Conservation (phyloP, 2,888 invertebrate species). For the Horisme vitalbata region DNA sequence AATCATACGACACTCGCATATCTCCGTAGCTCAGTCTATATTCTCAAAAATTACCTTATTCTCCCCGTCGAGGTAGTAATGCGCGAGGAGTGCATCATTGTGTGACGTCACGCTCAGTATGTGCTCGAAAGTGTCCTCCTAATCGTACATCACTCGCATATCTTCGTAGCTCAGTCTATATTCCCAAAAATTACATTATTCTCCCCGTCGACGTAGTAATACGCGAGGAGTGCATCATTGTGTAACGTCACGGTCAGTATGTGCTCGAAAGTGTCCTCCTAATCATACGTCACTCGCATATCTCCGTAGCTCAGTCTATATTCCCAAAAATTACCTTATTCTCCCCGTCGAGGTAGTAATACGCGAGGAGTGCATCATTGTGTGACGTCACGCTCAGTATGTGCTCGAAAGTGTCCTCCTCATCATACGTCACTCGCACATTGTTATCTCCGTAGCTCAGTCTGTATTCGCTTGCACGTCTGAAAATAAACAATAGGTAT, state of each 20-base stretch:
- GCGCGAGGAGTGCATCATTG: constrained; percentile 94
- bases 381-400: constrained; percentile 90
- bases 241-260: constrained; percentile 90
- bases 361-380: constrained; percentile 94
- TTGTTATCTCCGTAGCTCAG: constrained; percentile 67
- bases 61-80: constrained; percentile 94
- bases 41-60: constrained; percentile 60
- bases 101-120: constrained; percentile 90
- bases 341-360: constrained; percentile 94
- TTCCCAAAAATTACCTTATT: constrained; percentile 92
- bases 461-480: constrained; percentile 69
- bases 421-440: constrained; percentile 52
- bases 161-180: constrained; percentile 67
- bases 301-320: too few relatives aligned
- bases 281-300: too few relatives aligned
- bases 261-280: constrained; percentile 87
- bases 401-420: constrained; percentile 87
- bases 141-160: constrained; percentile 51
- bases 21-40: too few relatives aligned
- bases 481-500: constrained; percentile 42
- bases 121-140: constrained; percentile 87
- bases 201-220: constrained; percentile 95
- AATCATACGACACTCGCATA: too few relatives aligned
- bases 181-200: too few relatives aligned
- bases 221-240: constrained; percentile 94